phyloP scores from a whole-genome alignment of 2,888 invertebrate species.

The Drosophila neotestacea region DNA sequence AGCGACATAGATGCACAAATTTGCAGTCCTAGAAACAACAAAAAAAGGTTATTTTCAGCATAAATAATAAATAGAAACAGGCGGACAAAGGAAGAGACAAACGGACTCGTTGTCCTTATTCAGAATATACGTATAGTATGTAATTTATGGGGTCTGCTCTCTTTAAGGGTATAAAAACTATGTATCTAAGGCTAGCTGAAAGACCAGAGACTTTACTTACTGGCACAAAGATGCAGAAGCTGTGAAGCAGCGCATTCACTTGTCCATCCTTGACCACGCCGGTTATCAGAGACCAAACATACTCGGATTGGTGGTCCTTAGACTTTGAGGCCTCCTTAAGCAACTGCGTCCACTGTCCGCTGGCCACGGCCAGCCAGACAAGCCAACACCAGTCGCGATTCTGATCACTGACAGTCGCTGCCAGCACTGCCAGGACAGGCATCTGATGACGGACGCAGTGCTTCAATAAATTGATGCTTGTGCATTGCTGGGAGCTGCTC shows the following conservation, averaged over 20 bases:
- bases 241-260: conserved; percentile 88
- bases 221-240: conserved; percentile 90
- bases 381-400: conserved; percentile 84
- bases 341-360: conserved; percentile 75
- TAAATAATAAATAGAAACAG: too few species aligned
- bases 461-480: conserved; percentile 80
- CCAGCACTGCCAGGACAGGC: conserved; percentile 82
- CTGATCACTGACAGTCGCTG: conserved; percentile 72
- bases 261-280: conserved; percentile 86
- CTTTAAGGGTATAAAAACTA: too few species aligned
- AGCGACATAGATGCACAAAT: conserved; percentile 87
- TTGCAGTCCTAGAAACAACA: conserved; percentile 87
- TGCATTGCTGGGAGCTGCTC: conserved; percentile 59
- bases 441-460: conserved; percentile 73
- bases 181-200: background rate
- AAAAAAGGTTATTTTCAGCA: too few species aligned
- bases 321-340: conserved; percentile 36
- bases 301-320: conserved; percentile 57
- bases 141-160: too few species aligned
- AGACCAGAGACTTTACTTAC: conserved; percentile 84
- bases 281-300: conserved; percentile 77
- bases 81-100: too few species aligned
- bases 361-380: conserved; percentile 83
- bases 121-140: too few species aligned
- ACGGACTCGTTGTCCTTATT: too few species aligned